Base-by-base conservation (phyloP, 2,113 vertebrate species). In the Grammomys dolichurus region DNA sequence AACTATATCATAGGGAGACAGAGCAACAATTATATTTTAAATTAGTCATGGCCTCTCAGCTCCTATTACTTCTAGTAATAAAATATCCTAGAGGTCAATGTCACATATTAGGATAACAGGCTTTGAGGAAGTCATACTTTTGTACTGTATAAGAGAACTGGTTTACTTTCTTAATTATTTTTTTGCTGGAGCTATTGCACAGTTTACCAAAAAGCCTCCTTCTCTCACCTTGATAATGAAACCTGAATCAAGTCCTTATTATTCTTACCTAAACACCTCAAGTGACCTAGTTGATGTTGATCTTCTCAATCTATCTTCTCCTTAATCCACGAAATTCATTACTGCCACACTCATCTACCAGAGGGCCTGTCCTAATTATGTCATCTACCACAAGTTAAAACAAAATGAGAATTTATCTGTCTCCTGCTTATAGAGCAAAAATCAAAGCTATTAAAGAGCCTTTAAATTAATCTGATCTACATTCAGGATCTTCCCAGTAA, bases 21-120 rank as follows among this genome's bases (percentile, higher is more conserved):
- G 67, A 84, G 75, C 65, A 93, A 81, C 87, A 97, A 96, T 97
- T 96, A 96, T 33, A 91, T 81, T 97, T 97, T 95, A 97, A 97
- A 96, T 96, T 96, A 95, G 90, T 94, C 81, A 70, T 33, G 86
- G 86, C 43, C 73, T 95, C 95, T 91, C 97, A 94, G 95, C 54
- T 89, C 65, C 76, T 88, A 46, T 19, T 90, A 92, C 72, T 97
- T 86, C 80, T 93, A 90, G 36, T 95, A 93, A 90, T 51, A 31
- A 96, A 98, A 82, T 81, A 81, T 91, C 95, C 90, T 89, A 86
- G 76, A 95, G 92, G 90, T 93, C 76, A 82, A 72, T 96, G 94
- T 86, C 96, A 48, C 88, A 60, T 56, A 95, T 95, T 97, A 96
- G 81, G 67, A 31, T 94, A 93, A 90, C 54, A 81, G 65, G 31